Evolutionary conservation across 2,113 vertebrate genomes (phyloP).

Genomic region (Thalassarche chlororhynchos): DNA sequence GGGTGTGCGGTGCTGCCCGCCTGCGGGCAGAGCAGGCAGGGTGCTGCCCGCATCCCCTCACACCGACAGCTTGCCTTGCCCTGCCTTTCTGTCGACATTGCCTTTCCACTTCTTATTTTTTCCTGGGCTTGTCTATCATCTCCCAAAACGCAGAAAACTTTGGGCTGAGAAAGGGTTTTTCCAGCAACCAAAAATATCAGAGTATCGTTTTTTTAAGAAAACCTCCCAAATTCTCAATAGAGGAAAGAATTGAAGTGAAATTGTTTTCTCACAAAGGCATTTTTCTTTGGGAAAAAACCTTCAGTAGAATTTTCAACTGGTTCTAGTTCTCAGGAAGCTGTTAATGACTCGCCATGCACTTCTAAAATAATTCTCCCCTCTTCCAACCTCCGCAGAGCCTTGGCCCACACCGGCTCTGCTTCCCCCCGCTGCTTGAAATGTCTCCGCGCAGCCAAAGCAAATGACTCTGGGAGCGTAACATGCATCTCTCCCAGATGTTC

Average conservation of each 20-base stretch:
- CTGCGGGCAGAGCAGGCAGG: neutral
- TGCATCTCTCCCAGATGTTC: neutral
- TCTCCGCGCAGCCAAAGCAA: neutral
- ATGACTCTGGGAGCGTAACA: neutral
- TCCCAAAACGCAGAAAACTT: neutral
- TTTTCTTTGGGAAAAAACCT: neutral
- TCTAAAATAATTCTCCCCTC: neutral
- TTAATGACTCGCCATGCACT: neutral
- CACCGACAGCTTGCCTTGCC: neutral
- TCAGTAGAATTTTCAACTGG: neutral
- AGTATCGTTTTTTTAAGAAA: neutral
- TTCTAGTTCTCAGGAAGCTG: neutral
- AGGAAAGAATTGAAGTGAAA: neutral
- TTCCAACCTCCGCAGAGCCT: neutral
- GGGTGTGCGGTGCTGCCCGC: neutral
- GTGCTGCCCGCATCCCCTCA: neutral
- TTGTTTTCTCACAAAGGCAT: neutral
- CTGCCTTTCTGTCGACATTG: fast-evolving
- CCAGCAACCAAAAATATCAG: neutral
- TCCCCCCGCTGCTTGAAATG: neutral
- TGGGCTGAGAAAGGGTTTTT: neutral
- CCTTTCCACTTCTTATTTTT: neutral
- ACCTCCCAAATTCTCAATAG: neutral
- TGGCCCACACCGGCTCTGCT: neutral
- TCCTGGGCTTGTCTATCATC: neutral